Evolutionary conservation across 23 tunicate species (phyloP).

Genomic region (Halocynthia roretzi): DNA sequence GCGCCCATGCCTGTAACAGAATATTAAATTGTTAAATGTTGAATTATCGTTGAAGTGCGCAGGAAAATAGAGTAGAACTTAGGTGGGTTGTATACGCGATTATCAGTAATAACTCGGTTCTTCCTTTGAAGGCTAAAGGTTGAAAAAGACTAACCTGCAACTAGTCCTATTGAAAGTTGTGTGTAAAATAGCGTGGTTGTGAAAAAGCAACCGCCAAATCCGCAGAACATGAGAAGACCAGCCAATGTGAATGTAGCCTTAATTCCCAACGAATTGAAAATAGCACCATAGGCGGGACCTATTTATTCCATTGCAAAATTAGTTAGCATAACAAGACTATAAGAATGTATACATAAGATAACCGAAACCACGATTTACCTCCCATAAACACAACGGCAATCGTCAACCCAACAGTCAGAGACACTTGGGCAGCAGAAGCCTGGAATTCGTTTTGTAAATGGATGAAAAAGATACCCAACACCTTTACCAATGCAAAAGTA

Average conservation of each 20-base stretch:
- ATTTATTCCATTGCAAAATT: too few relatives aligned
- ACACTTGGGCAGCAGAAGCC: conserved; percentile 19
- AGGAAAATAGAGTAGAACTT: too few relatives aligned
- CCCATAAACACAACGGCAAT: conserved; percentile 24
- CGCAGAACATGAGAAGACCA: conserved; percentile 2
- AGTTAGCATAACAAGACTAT: too few relatives aligned
- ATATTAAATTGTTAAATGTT: too few relatives aligned
- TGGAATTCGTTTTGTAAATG: conserved; percentile 23
- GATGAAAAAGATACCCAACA: conserved; percentile 16
- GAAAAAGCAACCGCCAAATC: conserved; percentile 15
- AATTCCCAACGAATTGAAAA: conserved; percentile 9
- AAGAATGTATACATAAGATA: too few relatives aligned
- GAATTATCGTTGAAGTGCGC: too few relatives aligned
- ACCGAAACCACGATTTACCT: not conserved
- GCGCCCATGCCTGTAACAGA: conserved; percentile 14
- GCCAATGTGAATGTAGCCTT: conserved; percentile 5
- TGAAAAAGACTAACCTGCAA: conserved; percentile 16
- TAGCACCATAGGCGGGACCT: conserved; percentile 27
- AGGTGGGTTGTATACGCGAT: too few relatives aligned
- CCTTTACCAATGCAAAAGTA: conserved; percentile 15
- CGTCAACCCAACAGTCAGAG: conserved; percentile 11
- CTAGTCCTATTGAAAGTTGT: conserved; percentile 4
- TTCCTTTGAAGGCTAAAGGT: not conserved
- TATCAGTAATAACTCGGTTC: too few relatives aligned
- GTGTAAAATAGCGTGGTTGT: conserved; percentile 1